Percentiles rank a stretch among this genome's conserved stretches.
Evolutionary conservation across 2,113 vertebrate species (phyloP).

Genomic region (Syrmaticus mikado): DNA sequence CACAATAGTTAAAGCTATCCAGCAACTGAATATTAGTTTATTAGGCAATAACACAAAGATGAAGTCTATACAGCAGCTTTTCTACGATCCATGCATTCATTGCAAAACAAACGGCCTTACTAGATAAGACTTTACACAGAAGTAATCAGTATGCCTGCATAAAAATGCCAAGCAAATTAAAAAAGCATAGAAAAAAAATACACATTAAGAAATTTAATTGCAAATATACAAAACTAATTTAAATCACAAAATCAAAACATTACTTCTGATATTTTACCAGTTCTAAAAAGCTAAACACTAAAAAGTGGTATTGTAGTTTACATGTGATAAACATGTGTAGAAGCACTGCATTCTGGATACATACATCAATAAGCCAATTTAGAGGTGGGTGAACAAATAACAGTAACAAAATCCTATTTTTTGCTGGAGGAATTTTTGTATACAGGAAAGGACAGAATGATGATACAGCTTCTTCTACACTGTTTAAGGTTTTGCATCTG

Average conservation of each 20-base stretch:
- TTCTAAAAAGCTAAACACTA: background rate
- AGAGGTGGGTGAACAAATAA: background rate
- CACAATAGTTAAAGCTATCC: background rate
- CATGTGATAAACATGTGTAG: background rate
- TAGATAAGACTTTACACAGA: background rate
- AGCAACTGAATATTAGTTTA: background rate
- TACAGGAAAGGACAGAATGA: background rate
- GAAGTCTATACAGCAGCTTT: background rate
- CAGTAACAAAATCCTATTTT: background rate
- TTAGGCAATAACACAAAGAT: background rate
- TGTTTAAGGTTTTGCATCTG: background rate
- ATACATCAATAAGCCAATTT: background rate
- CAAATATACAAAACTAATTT: background rate
- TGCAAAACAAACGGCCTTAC: background rate
- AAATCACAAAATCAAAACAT: background rate
- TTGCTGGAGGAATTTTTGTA: background rate
- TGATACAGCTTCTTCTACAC: background rate
- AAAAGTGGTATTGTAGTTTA: background rate
- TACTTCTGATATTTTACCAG: background rate
- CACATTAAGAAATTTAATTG: background rate
- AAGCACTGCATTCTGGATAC: background rate
- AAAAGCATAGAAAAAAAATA: background rate
- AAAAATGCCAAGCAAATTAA: background rate
- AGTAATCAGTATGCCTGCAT: background rate
- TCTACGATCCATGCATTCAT: background rate